Conservation (phyloP, 2,888 invertebrate species). For the Phengaris alcon region DNA sequence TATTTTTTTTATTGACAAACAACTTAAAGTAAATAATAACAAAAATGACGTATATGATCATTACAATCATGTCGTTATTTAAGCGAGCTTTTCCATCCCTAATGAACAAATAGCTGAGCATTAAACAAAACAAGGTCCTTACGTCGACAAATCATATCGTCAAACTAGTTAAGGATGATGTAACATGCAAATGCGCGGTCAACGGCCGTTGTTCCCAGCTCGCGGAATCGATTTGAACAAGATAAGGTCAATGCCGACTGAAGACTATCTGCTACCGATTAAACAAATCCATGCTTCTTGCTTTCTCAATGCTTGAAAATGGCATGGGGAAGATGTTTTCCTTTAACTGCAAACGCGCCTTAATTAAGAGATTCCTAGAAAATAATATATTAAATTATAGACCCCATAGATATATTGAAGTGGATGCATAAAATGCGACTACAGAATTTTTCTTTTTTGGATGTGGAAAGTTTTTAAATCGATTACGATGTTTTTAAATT, state of each 20-base stretch:
- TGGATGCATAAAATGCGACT: too few relatives aligned
- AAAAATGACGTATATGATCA: background rate
- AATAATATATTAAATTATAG: too few relatives aligned
- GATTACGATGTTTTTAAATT: too few relatives aligned
- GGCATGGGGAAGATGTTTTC: too few relatives aligned
- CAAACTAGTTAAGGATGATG: slow-evolving; percentile 65
- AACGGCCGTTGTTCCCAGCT: slow-evolving; percentile 64
- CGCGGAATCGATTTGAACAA: slow-evolving; percentile 70
- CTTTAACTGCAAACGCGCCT: too few relatives aligned
- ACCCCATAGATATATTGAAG: too few relatives aligned
- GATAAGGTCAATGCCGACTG: slow-evolving; percentile 74
- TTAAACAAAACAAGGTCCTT: slow-evolving; percentile 41
- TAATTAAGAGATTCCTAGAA: too few relatives aligned
- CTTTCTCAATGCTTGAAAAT: too few relatives aligned
- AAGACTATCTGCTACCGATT: slow-evolving; percentile 70
- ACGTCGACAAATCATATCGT: slow-evolving; percentile 54
- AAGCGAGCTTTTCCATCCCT: background rate
- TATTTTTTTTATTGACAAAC: background rate
- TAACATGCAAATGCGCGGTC: slow-evolving; percentile 71
- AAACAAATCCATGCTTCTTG: background rate
- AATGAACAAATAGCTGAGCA: slow-evolving; percentile 14
- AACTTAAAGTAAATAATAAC: background rate
- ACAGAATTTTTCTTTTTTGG: too few relatives aligned
- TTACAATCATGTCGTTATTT: background rate
- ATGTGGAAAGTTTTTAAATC: too few relatives aligned